Percentiles rank a stretch among this genome's conserved stretches.
Conservation (phyloP, 2,113 vertebrate species). For the Rhinogobius similis region DNA sequence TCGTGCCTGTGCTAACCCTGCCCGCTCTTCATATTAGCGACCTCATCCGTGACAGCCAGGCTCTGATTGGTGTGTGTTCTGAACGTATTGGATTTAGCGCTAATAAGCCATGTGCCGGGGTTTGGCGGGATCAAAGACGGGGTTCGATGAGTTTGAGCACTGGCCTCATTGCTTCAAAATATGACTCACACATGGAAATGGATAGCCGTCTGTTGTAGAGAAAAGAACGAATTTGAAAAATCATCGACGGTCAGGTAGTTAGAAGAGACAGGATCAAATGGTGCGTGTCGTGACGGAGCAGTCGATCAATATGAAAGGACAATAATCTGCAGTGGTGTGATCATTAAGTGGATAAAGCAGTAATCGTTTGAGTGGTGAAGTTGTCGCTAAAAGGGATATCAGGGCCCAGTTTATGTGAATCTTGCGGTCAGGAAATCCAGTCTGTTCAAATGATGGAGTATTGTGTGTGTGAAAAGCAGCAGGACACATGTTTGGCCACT, state of each 20-base stretch:
- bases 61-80: not conserved
- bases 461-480: too few species aligned
- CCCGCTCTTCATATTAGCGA: not conserved
- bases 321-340: not conserved
- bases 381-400: too few species aligned
- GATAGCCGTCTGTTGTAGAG: too few species aligned
- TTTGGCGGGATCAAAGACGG: not conserved
- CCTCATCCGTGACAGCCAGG: not conserved
- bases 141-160: not conserved
- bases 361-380: not conserved
- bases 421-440: too few species aligned
- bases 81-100: not conserved
- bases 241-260: not conserved
- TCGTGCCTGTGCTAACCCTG: not conserved
- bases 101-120: not conserved
- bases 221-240: not conserved
- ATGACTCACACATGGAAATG: too few species aligned
- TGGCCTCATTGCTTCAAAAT: not conserved
- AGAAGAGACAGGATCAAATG: not conserved
- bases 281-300: too few species aligned
- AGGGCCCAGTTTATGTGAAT: too few species aligned
- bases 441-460: too few species aligned
- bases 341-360: too few species aligned
- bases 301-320: not conserved
- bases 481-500: too few species aligned